Percentiles rank a stretch among this genome's conserved stretches.
Conservation (phyloP, 1,140 invertebrate species). For the Gonioctena quinquepunctata region DNA sequence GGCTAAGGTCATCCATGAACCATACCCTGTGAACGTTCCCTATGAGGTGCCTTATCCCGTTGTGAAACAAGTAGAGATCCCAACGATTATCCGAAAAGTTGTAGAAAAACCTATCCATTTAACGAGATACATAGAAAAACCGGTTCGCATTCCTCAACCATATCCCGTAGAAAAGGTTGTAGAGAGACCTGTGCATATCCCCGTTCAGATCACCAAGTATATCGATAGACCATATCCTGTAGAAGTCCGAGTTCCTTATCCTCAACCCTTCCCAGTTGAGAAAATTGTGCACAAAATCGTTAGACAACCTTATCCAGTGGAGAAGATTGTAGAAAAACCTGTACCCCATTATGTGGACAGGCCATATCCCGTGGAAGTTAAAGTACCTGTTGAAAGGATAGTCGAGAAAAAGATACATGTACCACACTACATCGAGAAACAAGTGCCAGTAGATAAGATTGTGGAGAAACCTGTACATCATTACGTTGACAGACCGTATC, state of each 20-base stretch:
- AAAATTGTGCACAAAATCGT: slow-evolving; percentile 60
- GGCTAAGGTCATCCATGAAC: slow-evolving; percentile 61
- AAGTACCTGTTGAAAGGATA: slow-evolving; percentile 37
- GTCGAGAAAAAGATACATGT: slow-evolving; percentile 42
- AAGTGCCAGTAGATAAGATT: slow-evolving; percentile 55
- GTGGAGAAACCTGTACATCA: slow-evolving; percentile 50
- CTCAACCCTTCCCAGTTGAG: slow-evolving; percentile 60
- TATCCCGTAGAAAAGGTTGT: slow-evolving; percentile 62
- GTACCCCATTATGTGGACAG: slow-evolving; percentile 32
- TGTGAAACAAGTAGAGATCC: slow-evolving; percentile 44
- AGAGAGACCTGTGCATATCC: slow-evolving; percentile 58
- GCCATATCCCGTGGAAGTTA: slow-evolving; percentile 43
- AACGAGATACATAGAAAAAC: slow-evolving; percentile 63
- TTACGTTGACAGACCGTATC: slow-evolving; percentile 43
- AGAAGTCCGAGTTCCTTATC: slow-evolving; percentile 59
- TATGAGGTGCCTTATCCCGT: slow-evolving; percentile 54
- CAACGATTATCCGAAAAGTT: slow-evolving; percentile 47
- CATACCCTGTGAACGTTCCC: slow-evolving; percentile 52
- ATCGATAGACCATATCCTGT: slow-evolving; percentile 62
- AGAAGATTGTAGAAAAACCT: slow-evolving; percentile 38
- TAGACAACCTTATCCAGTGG: slow-evolving; percentile 53
- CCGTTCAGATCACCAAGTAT: slow-evolving; percentile 60
- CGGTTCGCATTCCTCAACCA: slow-evolving; percentile 45
- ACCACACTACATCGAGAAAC: slow-evolving; percentile 34
- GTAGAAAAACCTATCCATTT: slow-evolving; percentile 56